Evolutionary conservation across 1,140 invertebrate genomes (phyloP).

Genomic region (Drosophila lowei): DNA sequence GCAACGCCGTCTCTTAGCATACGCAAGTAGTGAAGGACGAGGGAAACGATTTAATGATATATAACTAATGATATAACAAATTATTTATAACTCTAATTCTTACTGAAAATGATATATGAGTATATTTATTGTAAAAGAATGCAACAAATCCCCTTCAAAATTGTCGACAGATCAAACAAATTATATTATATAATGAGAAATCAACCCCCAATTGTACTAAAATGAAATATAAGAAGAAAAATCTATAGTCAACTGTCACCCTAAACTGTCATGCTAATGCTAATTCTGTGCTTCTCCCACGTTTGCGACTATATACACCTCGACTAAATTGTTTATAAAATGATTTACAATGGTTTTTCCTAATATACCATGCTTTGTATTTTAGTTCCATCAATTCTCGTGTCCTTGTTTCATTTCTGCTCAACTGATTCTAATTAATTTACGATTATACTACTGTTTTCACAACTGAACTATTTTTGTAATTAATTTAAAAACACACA

Average conservation of each 20-base stretch:
- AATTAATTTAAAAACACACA: constrained; percentile 70
- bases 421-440: constrained; percentile 70
- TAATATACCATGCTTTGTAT: constrained; percentile 30
- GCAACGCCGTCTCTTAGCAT: constrained; percentile 29
- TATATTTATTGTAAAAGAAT: constrained; percentile 30
- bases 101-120: constrained; percentile 44
- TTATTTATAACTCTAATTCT: constrained; percentile 63
- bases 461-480: constrained; percentile 79
- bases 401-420: constrained; percentile 52
- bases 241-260: constrained; percentile 3
- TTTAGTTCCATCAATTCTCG: constrained; percentile 38
- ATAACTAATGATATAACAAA: constrained; percentile 57
- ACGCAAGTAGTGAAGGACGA: constrained; percentile 42
- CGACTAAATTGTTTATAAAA: constrained; percentile 8
- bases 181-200: constrained; percentile 37
- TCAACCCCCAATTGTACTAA: constrained; percentile 26
- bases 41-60: constrained; percentile 52
- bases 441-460: constrained; percentile 57
- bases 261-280: not conserved
- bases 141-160: constrained; percentile 21
- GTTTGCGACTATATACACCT: not conserved
- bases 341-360: not conserved
- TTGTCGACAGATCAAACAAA: constrained; percentile 33
- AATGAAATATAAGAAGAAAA: constrained; percentile 2
- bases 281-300: not conserved